Conservation (phyloP, 2,113 vertebrate species). For the Oenanthe melanoleuca region DNA sequence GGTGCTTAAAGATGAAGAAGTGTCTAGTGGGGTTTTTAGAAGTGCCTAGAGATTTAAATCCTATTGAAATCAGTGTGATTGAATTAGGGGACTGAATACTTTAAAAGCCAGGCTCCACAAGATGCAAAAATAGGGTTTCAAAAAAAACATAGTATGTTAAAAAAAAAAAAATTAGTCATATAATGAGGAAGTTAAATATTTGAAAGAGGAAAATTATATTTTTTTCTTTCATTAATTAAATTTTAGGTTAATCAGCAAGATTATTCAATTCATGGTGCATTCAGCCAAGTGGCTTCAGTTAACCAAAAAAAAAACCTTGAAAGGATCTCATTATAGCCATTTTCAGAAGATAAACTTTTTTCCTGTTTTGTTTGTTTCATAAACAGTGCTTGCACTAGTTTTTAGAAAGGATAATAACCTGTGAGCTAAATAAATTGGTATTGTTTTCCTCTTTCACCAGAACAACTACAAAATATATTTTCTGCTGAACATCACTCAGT, state of each 20-base stretch:
- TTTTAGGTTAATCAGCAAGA: slow-evolving; percentile 15
- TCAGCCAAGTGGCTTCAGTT: neutral
- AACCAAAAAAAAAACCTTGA: neutral
- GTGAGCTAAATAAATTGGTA: neutral
- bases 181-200: slow-evolving; percentile 6
- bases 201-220: neutral
- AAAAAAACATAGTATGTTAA: neutral
- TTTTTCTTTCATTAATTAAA: slow-evolving; percentile 29
- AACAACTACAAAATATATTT: neutral
- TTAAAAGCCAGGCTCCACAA: neutral
- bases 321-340: neutral
- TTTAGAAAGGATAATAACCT: neutral
- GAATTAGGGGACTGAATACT: slow-evolving; percentile 36
- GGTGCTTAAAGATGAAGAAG: slow-evolving; percentile 31
- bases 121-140: neutral
- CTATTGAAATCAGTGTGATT: slow-evolving; percentile 35
- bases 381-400: neutral
- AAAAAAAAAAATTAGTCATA: neutral
- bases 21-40: slow-evolving; percentile 4
- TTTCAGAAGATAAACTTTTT: neutral
- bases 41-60: slow-evolving; percentile 12
- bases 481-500: neutral
- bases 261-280: neutral
- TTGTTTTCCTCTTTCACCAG: neutral
- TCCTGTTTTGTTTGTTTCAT: neutral